phyloP scores from a whole-genome alignment of 2,113 vertebrate genomes.

The Naja naja region DNA sequence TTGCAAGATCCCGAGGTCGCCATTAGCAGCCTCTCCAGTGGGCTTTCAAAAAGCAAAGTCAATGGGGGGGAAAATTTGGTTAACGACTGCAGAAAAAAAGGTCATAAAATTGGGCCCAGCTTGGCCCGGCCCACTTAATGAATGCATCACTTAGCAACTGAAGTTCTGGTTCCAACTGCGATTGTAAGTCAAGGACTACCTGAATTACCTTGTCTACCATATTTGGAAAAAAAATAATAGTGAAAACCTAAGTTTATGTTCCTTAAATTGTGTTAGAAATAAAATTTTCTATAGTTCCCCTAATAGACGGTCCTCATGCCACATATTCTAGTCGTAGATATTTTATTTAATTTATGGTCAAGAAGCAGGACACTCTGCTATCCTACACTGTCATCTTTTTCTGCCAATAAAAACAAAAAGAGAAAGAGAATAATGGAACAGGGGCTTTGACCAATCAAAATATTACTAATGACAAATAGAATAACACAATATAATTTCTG shows the following conservation, averaged over 20 bases:
- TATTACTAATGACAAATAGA: constrained; percentile 41
- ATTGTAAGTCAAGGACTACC: not conserved
- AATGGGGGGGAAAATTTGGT: not conserved
- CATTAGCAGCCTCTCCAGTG: not conserved
- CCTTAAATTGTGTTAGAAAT: not conserved
- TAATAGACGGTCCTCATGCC: not conserved
- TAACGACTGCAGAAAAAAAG: not conserved
- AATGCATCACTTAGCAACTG: not conserved
- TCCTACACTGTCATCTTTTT: not conserved
- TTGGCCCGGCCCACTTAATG: not conserved
- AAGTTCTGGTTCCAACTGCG: not conserved
- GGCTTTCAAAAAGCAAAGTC: not conserved
- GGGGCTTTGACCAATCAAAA: constrained; percentile 40
- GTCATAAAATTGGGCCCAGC: not conserved
- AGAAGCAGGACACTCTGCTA: constrained; percentile 13
- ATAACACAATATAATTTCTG: constrained; percentile 59
- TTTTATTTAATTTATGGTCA: not conserved
- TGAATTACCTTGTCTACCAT: not conserved
- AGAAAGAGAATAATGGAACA: constrained; percentile 7
- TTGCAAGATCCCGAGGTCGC: not conserved
- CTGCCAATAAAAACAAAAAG: not conserved
- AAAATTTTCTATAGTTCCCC: constrained; percentile 25
- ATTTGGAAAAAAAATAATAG: no score
- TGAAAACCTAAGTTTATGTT: not conserved
- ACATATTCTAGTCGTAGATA: not conserved